A percentile compares a stretch with the other conserved stretches of the same genome.
These are phyloP conservation scores for Limnephilus lunatus DNA, from an alignment of 2,888 invertebrate genomes.

Conservation along the genomic window DNA sequence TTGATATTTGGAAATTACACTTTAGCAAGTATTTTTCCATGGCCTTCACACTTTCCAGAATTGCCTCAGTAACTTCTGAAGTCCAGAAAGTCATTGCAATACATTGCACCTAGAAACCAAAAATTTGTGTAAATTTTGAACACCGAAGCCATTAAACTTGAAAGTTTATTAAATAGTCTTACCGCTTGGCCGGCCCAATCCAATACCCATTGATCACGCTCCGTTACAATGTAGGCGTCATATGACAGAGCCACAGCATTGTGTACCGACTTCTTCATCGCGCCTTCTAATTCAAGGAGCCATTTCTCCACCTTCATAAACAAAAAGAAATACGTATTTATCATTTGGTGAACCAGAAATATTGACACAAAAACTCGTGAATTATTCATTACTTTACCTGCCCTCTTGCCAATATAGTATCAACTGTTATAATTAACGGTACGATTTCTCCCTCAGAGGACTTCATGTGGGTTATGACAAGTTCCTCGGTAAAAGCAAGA, in stretches of 20 bases:
- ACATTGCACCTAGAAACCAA: conserved; percentile 80
- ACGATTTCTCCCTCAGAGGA: conserved; percentile 93
- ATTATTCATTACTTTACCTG: conserved; percentile 77
- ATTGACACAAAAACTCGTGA: too few relatives aligned
- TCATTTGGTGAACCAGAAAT: too few relatives aligned
- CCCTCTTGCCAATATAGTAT: conserved; percentile 91
- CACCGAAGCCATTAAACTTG: background rate
- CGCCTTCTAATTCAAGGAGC: conserved; percentile 90
- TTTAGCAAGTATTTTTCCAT: conserved; percentile 82
- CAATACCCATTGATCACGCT: conserved; percentile 89
- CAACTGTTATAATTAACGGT: conserved; percentile 84
- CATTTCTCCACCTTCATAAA: conserved; percentile 88
- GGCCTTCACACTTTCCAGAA: conserved; percentile 78
- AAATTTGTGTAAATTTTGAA: too few relatives aligned
- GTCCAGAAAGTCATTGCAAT: conserved; percentile 95
- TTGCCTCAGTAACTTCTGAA: conserved; percentile 87
- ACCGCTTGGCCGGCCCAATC: conserved; percentile 95
- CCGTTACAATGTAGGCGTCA: conserved; percentile 82
- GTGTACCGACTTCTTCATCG: conserved; percentile 93
- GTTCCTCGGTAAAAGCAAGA: conserved; percentile 89
- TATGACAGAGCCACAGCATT: conserved; percentile 83
- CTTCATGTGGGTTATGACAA: conserved; percentile 92
- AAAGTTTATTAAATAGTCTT: conserved; percentile 57
- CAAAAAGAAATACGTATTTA: background rate
- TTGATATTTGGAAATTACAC: conserved; percentile 87